Conservation (phyloP, 2,797 vertebrate genomes). For the Oryzias dopingdopingensis region DNA sequence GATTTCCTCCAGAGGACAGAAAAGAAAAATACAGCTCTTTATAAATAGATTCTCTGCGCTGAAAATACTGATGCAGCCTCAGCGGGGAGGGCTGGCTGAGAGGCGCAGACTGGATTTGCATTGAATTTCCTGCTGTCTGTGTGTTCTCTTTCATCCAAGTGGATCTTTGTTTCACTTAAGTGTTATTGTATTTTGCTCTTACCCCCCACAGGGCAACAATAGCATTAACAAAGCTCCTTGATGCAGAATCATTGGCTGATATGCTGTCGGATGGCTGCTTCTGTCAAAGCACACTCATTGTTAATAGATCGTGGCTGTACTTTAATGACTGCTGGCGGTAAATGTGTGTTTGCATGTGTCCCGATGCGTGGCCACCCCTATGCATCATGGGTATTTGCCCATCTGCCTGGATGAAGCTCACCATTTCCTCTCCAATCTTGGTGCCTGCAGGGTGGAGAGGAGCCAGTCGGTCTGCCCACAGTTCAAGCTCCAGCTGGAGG, state of each 20-base stretch:
- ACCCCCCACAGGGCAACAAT: conserved; percentile 42
- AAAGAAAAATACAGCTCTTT: conserved; percentile 55
- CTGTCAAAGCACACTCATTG: conserved; percentile 14
- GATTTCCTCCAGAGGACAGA: conserved; percentile 68
- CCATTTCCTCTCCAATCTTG: conserved; percentile 34
- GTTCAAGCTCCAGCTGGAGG: conserved; percentile 87
- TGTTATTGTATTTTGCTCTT: conserved; percentile 34
- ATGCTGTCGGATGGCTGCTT: conserved; percentile 7
- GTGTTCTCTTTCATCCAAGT: conserved; percentile 46
- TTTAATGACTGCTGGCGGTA: conserved; percentile 16
- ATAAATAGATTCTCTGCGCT: conserved; percentile 65
- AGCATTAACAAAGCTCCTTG: conserved; percentile 44
- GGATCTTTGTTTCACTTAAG: conserved; percentile 48
- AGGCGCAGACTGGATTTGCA: conserved; percentile 43
- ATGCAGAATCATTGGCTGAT: conserved; percentile 43
- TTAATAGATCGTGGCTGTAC: conserved; percentile 19
- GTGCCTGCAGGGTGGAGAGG: conserved; percentile 80
- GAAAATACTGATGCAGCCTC: conserved; percentile 50
- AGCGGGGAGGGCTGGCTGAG: conserved; percentile 8
- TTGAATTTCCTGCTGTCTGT: conserved; percentile 46
- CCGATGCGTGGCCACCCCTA: conserved; percentile 5
- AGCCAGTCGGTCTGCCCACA: conserved; percentile 76
- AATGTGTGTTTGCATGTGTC: conserved; percentile 6
- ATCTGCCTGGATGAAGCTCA: conserved; percentile 33
- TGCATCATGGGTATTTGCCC: conserved; percentile 20